Evolutionary conservation across 1,140 invertebrate species (phyloP).

Genomic region (Ceratosolen solmsi): DNA sequence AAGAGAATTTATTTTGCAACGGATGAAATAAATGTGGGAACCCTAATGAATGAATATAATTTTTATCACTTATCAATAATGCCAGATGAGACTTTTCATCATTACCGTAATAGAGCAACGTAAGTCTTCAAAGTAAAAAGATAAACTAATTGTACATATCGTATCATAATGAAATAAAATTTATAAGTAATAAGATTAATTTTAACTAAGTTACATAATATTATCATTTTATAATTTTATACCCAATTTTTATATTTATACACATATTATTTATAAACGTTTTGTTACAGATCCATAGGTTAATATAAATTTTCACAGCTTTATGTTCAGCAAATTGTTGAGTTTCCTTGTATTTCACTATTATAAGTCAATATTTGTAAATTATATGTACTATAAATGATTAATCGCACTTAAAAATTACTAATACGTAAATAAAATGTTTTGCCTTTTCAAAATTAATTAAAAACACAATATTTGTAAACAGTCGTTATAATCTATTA

Average conservation of each 20-base stretch:
- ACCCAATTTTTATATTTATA: neutral
- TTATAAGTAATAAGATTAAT: no score
- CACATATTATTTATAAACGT: neutral
- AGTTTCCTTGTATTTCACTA: neutral
- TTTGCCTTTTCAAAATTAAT: no score
- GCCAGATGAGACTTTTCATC: neutral
- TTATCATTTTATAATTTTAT: neutral
- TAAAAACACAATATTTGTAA: no score
- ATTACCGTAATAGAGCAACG: neutral
- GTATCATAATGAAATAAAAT: neutral
- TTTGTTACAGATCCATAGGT: neutral
- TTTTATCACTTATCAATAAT: neutral
- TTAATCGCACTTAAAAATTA: no score
- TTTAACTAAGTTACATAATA: no score
- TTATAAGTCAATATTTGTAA: no score
- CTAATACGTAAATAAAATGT: no score
- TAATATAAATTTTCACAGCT: neutral
- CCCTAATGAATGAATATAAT: neutral
- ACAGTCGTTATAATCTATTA: no score
- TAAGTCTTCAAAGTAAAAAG: neutral
- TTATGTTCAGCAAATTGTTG: no score
- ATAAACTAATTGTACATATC: neutral
- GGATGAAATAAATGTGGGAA: neutral
- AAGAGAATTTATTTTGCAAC: neutral
- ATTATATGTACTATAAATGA: no score